Evolutionary conservation across 2,113 vertebrate species (phyloP), one percentile per base, ranked within the genome.

Genomic region (Cochlearius cochlearius): DNA sequence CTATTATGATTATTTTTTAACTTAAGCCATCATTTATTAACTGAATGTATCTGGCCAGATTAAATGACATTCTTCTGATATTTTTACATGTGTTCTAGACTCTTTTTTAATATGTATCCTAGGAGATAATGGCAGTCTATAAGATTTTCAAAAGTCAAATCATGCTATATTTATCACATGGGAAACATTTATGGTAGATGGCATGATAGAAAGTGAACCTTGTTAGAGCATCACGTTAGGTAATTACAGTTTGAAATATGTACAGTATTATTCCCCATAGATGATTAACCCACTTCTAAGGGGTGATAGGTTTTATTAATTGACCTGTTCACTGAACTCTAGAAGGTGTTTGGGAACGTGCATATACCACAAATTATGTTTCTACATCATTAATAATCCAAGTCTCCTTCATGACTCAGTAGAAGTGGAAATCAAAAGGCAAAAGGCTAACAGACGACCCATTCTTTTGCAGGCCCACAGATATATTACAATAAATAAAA

Each of bases 251-350:
- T 92, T 92, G 83, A 96, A 92, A 94, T 83, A 59, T 56, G 36
- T 77, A 63, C 32, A 52, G 10, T 83, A 60, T 68, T 97, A 92
- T 85, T 19, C 73, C 39, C 13, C 38, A 85, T 5, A 90, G 91
- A 94, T 95, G 69, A 95, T 94, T 94, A 95, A 94, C 69, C 39
- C 29, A 68, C 27, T 92, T 96, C 92, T 76, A 91, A 92, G 39
- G 60, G 62, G 53, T 78, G 77, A 78, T 94, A 87, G 80, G 60
- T 94, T 69, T 78, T 95, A 91, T 85, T 95, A 94, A 95, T 89
- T 95, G 95, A 94, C 86, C 86, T 89, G 62, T 63, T 94, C 83
- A 66, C 58, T 94, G 92, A 96, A 94, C 73, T 85, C 49, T 34
- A 58, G 58, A 94, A 94, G 50, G 60, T 94, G 76, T 96, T 94